A percentile compares a stretch with the other conserved stretches of the same genome.
phyloP scores from a whole-genome alignment of 2,888 invertebrate genomes.

The Tiphia femorata region DNA sequence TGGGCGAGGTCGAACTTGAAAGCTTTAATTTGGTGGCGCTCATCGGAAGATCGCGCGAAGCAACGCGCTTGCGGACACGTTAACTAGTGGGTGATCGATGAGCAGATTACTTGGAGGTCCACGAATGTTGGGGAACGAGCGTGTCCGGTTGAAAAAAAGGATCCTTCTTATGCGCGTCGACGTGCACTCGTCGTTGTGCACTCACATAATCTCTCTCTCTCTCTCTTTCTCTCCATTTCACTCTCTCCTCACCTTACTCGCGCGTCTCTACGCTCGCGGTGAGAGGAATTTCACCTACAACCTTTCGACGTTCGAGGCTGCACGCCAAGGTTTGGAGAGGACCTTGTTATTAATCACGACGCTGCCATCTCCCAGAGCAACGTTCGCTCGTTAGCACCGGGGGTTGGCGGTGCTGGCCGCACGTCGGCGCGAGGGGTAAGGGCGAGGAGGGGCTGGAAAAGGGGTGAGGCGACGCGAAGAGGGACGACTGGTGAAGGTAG shows the following conservation, averaged over 20 bases:
- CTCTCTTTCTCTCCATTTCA: not conserved
- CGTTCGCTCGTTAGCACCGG: slow-evolving; percentile 60
- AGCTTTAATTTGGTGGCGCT: too few relatives aligned
- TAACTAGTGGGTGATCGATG: slow-evolving; percentile 42
- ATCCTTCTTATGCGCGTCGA: too few relatives aligned
- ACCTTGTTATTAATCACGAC: slow-evolving; percentile 66
- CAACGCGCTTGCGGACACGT: slow-evolving; percentile 34
- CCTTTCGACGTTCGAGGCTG: slow-evolving; percentile 52
- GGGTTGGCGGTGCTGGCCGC: slow-evolving; percentile 34
- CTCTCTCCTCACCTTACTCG: slow-evolving; percentile 12
- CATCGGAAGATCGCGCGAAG: too few relatives aligned
- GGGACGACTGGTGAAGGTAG: not conserved
- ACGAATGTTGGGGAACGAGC: slow-evolving; percentile 22
- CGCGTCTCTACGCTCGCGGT: slow-evolving; percentile 11
- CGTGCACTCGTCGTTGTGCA: too few relatives aligned
- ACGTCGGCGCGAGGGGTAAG: slow-evolving; percentile 26
- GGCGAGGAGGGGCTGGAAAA: slow-evolving; percentile 27
- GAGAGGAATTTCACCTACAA: slow-evolving; percentile 56
- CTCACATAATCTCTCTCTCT: not conserved
- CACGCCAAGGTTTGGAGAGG: slow-evolving; percentile 57
- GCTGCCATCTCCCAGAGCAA: slow-evolving; percentile 62
- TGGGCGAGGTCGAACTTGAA: too few relatives aligned
- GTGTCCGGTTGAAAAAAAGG: slow-evolving; percentile 1
- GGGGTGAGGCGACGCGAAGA: slow-evolving; percentile 16
- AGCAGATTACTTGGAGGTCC: slow-evolving; percentile 34